Evolutionary conservation across 2,888 invertebrate genomes (phyloP).

Genomic region (Dioctria rufipes): DNA sequence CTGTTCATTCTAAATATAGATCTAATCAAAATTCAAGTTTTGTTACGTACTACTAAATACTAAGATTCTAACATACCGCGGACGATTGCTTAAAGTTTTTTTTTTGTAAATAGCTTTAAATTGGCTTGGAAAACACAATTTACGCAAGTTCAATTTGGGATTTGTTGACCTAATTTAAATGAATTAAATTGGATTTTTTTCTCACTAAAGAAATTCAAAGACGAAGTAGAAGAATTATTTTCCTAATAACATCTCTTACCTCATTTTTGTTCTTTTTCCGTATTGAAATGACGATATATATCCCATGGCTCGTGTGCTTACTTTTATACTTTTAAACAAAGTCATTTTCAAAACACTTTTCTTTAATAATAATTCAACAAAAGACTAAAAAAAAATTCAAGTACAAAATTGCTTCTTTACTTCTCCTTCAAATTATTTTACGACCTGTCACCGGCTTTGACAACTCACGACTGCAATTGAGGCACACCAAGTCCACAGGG

Average conservation of each 20-base stretch:
- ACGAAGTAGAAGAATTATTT: not conserved
- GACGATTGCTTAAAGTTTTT: not conserved
- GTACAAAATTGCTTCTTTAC: no score
- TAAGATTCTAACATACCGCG: no score
- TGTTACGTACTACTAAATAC: no score
- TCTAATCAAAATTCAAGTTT: not conserved
- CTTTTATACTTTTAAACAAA: constrained; percentile 56
- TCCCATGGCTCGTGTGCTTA: constrained; percentile 54
- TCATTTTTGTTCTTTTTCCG: constrained; percentile 56
- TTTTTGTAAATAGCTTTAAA: not conserved
- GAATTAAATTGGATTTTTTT: not conserved
- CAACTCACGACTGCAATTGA: constrained; percentile 27
- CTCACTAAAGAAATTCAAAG: not conserved
- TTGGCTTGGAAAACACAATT: not conserved
- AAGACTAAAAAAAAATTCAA: not conserved
- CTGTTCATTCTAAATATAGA: constrained; percentile 14
- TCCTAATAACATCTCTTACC: constrained; percentile 46
- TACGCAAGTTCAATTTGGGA: not conserved
- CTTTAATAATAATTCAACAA: not conserved
- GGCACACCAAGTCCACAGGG: not conserved
- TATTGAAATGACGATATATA: constrained; percentile 56
- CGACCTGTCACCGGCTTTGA: constrained; percentile 35
- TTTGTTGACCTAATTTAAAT: constrained; percentile 11
- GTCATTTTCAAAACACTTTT: constrained; percentile 45
- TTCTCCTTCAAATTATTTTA: not conserved